phyloP scores from a whole-genome alignment of 1,140 invertebrate genomes.

The Pseudobourletiella spinata region DNA sequence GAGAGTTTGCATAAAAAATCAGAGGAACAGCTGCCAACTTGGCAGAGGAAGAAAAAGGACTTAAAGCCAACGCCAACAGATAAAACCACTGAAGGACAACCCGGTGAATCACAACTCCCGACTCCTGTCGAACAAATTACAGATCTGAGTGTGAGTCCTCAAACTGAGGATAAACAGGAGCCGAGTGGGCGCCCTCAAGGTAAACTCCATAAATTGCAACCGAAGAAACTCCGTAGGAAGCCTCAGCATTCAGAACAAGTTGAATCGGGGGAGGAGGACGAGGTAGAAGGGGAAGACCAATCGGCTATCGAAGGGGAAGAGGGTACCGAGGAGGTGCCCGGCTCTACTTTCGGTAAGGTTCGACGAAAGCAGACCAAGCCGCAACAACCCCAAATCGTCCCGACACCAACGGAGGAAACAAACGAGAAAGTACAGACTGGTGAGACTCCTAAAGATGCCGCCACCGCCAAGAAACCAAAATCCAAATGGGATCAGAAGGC shows the following conservation, averaged over 20 bases:
- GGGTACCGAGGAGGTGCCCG: not conserved
- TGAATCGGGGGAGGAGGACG: not conserved
- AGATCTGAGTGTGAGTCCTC: not conserved
- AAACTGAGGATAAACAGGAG: not conserved
- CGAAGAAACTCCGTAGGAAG: not conserved
- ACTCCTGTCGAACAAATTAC: not conserved
- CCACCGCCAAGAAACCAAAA: not conserved
- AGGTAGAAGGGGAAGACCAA: not conserved
- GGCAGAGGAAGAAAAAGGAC: constrained; percentile 1
- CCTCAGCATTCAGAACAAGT: not conserved
- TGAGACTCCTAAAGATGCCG: not conserved
- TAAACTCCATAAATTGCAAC: not conserved
- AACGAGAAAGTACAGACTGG: too few species aligned
- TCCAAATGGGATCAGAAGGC: not conserved
- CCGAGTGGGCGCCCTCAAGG: not conserved
- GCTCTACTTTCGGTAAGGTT: not conserved
- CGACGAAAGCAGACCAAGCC: not conserved
- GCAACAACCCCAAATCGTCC: not conserved
- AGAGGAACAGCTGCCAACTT: not conserved
- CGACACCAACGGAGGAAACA: too few species aligned
- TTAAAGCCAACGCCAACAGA: not conserved
- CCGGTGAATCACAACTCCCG: too few species aligned
- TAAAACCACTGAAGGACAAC: not conserved
- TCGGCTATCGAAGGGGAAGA: not conserved
- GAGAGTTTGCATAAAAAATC: not conserved